Evolutionary conservation across 2,797 vertebrate species (phyloP).

Genomic region (Anguilla megastoma): DNA sequence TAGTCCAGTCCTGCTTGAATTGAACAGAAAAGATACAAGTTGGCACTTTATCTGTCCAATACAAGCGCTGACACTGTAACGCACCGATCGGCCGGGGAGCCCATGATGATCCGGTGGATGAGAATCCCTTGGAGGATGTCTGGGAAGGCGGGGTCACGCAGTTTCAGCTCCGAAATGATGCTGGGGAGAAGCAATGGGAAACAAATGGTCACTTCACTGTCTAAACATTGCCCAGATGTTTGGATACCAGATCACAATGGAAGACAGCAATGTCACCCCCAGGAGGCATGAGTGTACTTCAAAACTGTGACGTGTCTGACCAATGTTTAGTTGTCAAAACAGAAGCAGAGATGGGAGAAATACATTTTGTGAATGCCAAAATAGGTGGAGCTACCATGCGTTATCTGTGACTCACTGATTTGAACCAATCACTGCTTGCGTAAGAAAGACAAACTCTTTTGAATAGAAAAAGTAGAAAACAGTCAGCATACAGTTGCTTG

Average conservation of each 20-base stretch:
- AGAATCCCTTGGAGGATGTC: conserved; percentile 87
- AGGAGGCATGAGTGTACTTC: neutral
- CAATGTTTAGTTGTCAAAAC: too few species aligned
- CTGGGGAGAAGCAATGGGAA: conserved; percentile 57
- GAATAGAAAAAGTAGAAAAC: too few species aligned
- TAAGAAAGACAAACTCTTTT: too few species aligned
- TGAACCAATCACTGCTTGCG: too few species aligned
- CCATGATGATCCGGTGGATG: conserved; percentile 87
- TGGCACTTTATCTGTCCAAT: neutral
- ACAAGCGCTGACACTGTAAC: neutral
- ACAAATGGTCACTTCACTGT: neutral
- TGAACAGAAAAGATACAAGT: neutral
- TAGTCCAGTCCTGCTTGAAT: neutral
- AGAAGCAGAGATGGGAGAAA: too few species aligned
- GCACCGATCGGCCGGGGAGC: conserved; percentile 88
- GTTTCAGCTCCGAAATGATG: conserved; percentile 86
- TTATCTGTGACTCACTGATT: too few species aligned
- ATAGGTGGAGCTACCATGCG: too few species aligned
- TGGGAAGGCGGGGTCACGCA: conserved; percentile 83
- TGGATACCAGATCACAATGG: neutral
- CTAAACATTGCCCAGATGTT: neutral
- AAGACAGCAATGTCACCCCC: neutral
- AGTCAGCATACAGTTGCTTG: too few species aligned
- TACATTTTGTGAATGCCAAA: too few species aligned
- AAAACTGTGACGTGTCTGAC: neutral